A percentile compares a stretch with the other conserved stretches of the same genome.
phyloP scores from a whole-genome alignment of 1,140 invertebrate species.

The Cyclina sinensis region DNA sequence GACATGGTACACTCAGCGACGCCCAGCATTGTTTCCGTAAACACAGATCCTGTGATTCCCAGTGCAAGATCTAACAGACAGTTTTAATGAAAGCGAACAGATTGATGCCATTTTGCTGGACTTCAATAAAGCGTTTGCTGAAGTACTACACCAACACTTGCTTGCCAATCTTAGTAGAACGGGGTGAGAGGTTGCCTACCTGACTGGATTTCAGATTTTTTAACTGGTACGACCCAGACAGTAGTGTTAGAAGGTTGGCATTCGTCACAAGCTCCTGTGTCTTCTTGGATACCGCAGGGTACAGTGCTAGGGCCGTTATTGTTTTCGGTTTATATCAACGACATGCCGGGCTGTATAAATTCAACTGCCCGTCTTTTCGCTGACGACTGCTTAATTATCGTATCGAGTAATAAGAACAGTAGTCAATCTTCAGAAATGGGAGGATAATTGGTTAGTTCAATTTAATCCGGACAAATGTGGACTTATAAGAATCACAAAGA shows the following conservation, averaged over 20 bases:
- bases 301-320: conserved; percentile 51
- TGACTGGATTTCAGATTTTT: conserved; percentile 35
- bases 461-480: conserved; percentile 15
- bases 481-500: neutral
- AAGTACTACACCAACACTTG: conserved; percentile 31
- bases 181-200: conserved; percentile 10
- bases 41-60: conserved; percentile 17
- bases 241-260: conserved; percentile 53
- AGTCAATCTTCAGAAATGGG: neutral
- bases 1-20: neutral
- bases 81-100: conserved; percentile 8
- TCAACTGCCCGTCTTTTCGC: neutral
- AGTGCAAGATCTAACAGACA: conserved; percentile 19
- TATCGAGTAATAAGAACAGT: neutral
- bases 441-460: neutral
- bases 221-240: conserved; percentile 31
- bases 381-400: neutral
- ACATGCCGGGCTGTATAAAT: neutral
- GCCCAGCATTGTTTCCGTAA: conserved; percentile 15
- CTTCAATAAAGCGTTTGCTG: conserved; percentile 50
- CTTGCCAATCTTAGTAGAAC: too few relatives aligned
- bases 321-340: conserved; percentile 24
- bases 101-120: conserved; percentile 31
- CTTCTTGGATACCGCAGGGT: conserved; percentile 62
- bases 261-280: conserved; percentile 5